Evolutionary conservation across 2,113 vertebrate genomes (phyloP), one percentile per base, ranked within the genome.

Genomic region (Phoenicopterus ruber): DNA sequence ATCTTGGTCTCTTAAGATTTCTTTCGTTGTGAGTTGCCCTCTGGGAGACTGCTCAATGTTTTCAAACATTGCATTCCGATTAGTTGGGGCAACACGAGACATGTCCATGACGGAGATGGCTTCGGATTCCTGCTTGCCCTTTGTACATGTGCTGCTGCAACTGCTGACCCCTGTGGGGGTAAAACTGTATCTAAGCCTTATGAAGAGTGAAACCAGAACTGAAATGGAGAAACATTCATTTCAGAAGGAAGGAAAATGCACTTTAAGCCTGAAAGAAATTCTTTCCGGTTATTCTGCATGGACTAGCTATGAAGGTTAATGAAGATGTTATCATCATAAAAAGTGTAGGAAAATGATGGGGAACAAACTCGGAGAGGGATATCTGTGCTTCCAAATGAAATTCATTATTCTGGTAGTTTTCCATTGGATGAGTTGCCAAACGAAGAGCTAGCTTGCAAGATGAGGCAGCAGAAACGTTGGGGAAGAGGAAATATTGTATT

Each of bases 41-140:
- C 86, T 91, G 58, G 79, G 93, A 70, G 95, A 66, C 58, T 80
- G 88, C 50, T 86, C 8, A 1, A 88, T 95, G 47, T 81, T 90
- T 94, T 97, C 97, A 97, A 98, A 98, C 52, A 96, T 6, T 49
- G 98, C 96, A 85, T 94, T 96, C 78, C 38, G 49, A 82, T 98
- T 98, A 85, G 88, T 26, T 2, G 55, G 92, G 34, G 72, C n/a
- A 28, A 86, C 73, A 34, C 17, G 34, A 69, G 94, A 86, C 34
- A 7, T 29, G 20, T 93, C 83, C 42, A 25, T 31, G 24, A 2
- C 6, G 2, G 34, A 83, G 58, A 34, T 25, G 54, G 78, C 47
- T 55, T 63, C 70, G 90, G 71, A 47, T 61, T 76, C 70, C 38
- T 8, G 44, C 38, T 55, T 92, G 42, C 88, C 74, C 11, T 92